Evolutionary conservation across 2,797 vertebrate genomes (phyloP).

Genomic region (Eulemur rubriventer): DNA sequence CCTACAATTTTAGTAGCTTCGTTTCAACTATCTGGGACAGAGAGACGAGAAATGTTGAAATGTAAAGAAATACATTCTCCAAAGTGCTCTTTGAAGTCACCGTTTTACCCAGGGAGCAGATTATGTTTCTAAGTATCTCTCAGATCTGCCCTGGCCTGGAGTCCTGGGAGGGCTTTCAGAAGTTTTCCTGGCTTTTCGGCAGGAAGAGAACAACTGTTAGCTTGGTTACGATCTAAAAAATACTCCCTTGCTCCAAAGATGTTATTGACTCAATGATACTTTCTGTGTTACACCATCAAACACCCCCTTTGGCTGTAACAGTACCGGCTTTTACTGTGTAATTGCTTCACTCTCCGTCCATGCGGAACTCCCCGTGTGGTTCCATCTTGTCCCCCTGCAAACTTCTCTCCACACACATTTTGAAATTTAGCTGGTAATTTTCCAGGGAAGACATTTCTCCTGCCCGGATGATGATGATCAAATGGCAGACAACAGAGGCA

Average conservation of each 20-base stretch:
- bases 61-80: neutral
- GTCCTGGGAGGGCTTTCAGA: neutral
- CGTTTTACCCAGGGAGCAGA: neutral
- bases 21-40: neutral
- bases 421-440: slow-evolving; percentile 21
- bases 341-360: neutral
- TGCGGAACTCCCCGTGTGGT: neutral
- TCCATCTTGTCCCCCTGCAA: neutral
- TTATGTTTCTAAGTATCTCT: neutral
- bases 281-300: neutral
- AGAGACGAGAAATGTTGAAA: neutral
- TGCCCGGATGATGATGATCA: neutral
- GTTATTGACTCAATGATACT: neutral
- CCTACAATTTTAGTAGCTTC: neutral
- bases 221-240: slow-evolving; percentile 49
- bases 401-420: neutral
- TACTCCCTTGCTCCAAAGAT: slow-evolving; percentile 10
- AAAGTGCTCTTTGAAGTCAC: neutral
- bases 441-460: neutral
- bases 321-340: neutral
- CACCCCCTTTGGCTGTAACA: neutral
- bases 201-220: slow-evolving; percentile 13
- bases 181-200: slow-evolving; percentile 30
- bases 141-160: neutral
- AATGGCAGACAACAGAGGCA: neutral